Base-by-base conservation (phyloP, 2,888 invertebrate genomes). In the Plutella xylostella region DNA sequence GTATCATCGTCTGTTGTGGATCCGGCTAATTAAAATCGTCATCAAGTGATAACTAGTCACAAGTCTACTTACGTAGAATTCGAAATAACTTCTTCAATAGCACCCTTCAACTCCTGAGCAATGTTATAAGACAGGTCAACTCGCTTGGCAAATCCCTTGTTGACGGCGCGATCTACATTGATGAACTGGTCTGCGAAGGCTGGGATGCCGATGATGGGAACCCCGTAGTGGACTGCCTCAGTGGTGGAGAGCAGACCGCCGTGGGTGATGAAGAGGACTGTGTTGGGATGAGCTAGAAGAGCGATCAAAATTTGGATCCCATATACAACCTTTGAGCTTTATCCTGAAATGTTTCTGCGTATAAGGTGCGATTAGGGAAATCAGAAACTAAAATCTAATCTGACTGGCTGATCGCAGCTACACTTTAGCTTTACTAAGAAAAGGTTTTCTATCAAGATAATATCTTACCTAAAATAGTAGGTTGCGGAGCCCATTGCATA, bases 241-340 rank as follows among this genome's bases (percentile, higher is more conserved):
- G 69, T 67, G 0, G 69, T 72, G 0, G 78, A 78, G 0, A 78
- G 53, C 39, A 65, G 71, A 9, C 78, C 78, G n/a, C 78, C 77
- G 21, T 77, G 77, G 0, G 75, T 71, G 21, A 78, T 65, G 50
- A 77, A 78, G 2, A 76, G 44, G 33, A 61, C 68, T 1, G 65
- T 39, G 31, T 76, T 77, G 0, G 67, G 65, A 48, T 72, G 73
- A 0, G 65, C 73, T 74, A 58, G 17, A 48, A 64, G 3, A n/a
- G n/a, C n/a, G n/a, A n/a, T n/a, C n/a, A n/a, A n/a, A 39, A 25
- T 25, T 25, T 7, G 25, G 25, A 25, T n/a, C n/a, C n/a, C n/a
- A n/a, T n/a, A n/a, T n/a, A n/a, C n/a, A n/a, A n/a, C n/a, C n/a
- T n/a, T n/a, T n/a, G n/a, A n/a, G n/a, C n/a, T n/a, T n/a, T n/a